Percentiles rank a stretch among this genome's conserved stretches.
phyloP scores from a whole-genome alignment of 2,888 invertebrate species.

The Callinectes sapidus region DNA sequence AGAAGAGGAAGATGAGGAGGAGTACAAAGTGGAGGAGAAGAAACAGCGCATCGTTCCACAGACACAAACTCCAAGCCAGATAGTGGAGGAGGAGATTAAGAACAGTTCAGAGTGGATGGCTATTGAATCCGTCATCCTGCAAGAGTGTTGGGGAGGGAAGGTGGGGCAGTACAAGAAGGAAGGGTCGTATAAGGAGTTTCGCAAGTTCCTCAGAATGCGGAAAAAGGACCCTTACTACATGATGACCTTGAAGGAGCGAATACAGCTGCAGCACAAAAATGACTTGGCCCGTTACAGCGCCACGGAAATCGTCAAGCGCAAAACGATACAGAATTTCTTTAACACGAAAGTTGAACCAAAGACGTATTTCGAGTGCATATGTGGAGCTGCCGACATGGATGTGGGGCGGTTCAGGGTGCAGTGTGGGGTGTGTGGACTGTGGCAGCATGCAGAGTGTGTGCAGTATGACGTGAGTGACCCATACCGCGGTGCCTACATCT shows the following conservation, averaged over 20 bases:
- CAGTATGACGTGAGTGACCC: constrained; percentile 76
- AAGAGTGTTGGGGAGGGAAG: constrained; percentile 70
- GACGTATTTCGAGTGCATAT: constrained; percentile 77
- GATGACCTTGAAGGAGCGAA: constrained; percentile 66
- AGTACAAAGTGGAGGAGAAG: not conserved
- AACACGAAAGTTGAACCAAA: constrained; percentile 73
- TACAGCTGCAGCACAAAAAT: constrained; percentile 73
- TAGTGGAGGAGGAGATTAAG: constrained; percentile 56
- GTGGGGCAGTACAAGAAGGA: constrained; percentile 65
- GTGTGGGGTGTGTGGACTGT: constrained; percentile 80
- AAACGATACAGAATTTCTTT: constrained; percentile 73
- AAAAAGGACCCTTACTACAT: constrained; percentile 70
- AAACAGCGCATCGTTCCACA: not conserved
- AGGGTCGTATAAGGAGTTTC: constrained; percentile 70
- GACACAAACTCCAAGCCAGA: not conserved
- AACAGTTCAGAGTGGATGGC: constrained; percentile 66
- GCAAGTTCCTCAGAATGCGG: constrained; percentile 61
- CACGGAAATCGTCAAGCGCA: constrained; percentile 56
- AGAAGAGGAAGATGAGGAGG: not conserved
- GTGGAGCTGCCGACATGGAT: constrained; percentile 74
- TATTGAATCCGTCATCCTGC: constrained; percentile 73
- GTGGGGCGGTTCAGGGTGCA: constrained; percentile 75
- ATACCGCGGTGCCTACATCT: constrained; percentile 78
- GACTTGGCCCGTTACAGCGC: constrained; percentile 73
- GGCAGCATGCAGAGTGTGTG: constrained; percentile 83